phyloP scores from a whole-genome alignment of 2,797 vertebrate species.

The Apodemus agrarius region DNA sequence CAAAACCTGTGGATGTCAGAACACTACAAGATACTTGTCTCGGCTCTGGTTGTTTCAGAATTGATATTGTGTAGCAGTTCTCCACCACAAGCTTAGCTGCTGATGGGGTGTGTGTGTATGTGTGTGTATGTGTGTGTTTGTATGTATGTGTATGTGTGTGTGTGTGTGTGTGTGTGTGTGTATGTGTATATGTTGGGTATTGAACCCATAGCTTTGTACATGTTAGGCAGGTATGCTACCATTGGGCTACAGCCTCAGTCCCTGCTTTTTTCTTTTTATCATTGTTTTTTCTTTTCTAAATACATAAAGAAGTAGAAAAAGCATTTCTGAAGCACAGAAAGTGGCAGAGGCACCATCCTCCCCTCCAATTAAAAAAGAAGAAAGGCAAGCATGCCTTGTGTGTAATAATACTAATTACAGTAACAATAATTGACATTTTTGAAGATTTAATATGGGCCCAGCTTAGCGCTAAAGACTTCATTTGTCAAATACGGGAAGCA shows the following conservation, averaged over 20 bases:
- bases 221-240: neutral
- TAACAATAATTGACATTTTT: neutral
- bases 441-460: neutral
- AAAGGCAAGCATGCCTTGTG: conserved; percentile 2
- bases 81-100: neutral
- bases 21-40: neutral
- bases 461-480: neutral
- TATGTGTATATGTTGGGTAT: neutral
- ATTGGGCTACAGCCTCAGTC: neutral
- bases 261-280: neutral
- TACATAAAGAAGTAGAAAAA: conserved; percentile 7
- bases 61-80: neutral
- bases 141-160: neutral
- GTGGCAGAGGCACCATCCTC: neutral
- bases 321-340: conserved; percentile 34
- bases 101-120: neutral
- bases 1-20: neutral
- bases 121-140: neutral
- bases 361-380: conserved; percentile 62
- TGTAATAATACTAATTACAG: conserved; percentile 49
- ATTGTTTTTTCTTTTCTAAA: conserved; percentile 40
- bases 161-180: no score
- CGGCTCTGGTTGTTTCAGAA: neutral
- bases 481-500: neutral
- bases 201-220: neutral